These are phyloP conservation scores for Myopa testacea DNA, from an alignment of 2,888 invertebrate species.

Conservation along the genomic window DNA sequence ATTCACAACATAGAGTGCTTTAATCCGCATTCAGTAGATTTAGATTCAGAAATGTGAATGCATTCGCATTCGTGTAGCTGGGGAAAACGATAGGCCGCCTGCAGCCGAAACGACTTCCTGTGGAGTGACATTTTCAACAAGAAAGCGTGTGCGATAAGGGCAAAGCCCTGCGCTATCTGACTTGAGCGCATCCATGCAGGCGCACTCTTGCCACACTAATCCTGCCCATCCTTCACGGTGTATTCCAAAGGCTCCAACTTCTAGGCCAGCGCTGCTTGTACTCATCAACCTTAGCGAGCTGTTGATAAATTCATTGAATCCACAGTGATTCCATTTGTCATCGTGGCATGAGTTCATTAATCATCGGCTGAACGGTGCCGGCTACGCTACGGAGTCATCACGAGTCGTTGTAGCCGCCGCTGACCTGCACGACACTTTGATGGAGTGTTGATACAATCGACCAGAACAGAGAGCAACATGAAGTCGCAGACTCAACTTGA, in stretches of 20 bases:
- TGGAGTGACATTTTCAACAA: slow-evolving; percentile 11
- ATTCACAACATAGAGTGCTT: slow-evolving; percentile 36
- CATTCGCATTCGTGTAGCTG: slow-evolving; percentile 33
- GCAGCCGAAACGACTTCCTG: neutral
- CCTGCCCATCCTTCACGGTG: slow-evolving; percentile 38
- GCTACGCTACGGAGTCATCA: slow-evolving; percentile 5
- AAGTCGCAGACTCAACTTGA: neutral
- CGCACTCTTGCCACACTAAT: slow-evolving; percentile 37
- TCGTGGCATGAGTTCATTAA: slow-evolving; percentile 56
- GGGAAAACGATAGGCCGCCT: neutral
- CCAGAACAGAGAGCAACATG: slow-evolving; percentile 5
- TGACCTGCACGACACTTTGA: slow-evolving; percentile 24
- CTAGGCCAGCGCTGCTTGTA: neutral
- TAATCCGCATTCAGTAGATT: slow-evolving; percentile 44
- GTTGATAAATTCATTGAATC: slow-evolving; percentile 56
- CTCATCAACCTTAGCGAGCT: neutral
- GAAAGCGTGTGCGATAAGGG: slow-evolving; percentile 20
- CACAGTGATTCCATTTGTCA: slow-evolving; percentile 60
- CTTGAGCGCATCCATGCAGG: slow-evolving; percentile 9
- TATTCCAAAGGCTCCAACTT: slow-evolving; percentile 18
- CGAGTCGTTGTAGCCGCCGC: slow-evolving; percentile 6
- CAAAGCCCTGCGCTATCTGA: neutral
- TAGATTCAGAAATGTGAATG: slow-evolving; percentile 44
- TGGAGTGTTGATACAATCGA: slow-evolving; percentile 27
- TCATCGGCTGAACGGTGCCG: slow-evolving; percentile 48